Conservation (phyloP, 1,140 invertebrate genomes). For the Holotrichia oblita region DNA sequence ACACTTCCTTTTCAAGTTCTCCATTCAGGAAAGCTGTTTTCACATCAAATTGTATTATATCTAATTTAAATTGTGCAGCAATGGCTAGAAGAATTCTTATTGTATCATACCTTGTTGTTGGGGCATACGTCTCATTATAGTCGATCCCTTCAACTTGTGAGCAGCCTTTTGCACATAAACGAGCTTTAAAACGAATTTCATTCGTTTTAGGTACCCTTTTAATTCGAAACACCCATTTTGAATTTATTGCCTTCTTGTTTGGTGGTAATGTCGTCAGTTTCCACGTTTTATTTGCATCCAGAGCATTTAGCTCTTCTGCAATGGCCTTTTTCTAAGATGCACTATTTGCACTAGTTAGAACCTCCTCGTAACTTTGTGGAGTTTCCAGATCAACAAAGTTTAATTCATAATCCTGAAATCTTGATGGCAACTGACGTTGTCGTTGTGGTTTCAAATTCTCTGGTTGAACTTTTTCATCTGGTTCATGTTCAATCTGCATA, state of each 20-base stretch:
- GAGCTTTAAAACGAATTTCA: slow-evolving; percentile 48
- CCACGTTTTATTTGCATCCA: slow-evolving; percentile 54
- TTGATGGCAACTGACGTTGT: too few relatives aligned
- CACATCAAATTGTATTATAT: slow-evolving; percentile 53
- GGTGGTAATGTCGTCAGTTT: slow-evolving; percentile 52
- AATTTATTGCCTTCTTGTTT: slow-evolving; percentile 53
- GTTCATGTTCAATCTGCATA: not conserved
- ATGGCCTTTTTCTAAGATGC: slow-evolving; percentile 53
- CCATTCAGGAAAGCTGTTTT: slow-evolving; percentile 54
- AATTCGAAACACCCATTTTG: slow-evolving; percentile 59
- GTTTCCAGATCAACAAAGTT: too few relatives aligned
- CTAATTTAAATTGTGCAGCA: slow-evolving; percentile 48
- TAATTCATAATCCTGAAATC: too few relatives aligned
- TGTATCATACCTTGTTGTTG: slow-evolving; percentile 50
- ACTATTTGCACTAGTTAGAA: not conserved
- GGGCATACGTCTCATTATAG: slow-evolving; percentile 53
- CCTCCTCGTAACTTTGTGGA: not conserved
- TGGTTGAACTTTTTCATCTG: too few relatives aligned
- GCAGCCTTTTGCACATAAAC: slow-evolving; percentile 55
- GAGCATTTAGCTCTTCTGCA: slow-evolving; percentile 52
- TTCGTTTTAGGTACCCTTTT: slow-evolving; percentile 46
- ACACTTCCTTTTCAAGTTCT: slow-evolving; percentile 54
- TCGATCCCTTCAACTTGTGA: slow-evolving; percentile 52
- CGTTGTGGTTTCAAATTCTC: too few relatives aligned
- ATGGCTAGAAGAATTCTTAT: slow-evolving; percentile 49